Conservation (phyloP, 2,888 invertebrate genomes). For the Bimastos eiseni region DNA sequence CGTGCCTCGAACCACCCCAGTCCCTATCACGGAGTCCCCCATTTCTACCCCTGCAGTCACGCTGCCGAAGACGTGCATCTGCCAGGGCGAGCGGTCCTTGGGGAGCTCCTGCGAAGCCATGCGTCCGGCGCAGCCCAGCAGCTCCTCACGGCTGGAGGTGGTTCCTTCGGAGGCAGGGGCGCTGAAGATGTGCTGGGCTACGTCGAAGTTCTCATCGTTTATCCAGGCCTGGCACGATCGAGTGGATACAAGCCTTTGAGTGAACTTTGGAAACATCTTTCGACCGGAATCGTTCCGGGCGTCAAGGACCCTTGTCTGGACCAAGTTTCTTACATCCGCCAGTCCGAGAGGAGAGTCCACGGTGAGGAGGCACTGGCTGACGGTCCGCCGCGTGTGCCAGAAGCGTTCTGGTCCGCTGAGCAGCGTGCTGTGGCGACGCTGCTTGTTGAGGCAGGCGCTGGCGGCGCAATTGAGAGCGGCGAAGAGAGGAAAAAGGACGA, state of each 20-base stretch:
- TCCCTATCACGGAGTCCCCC: slow-evolving; percentile 41
- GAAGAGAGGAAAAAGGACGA: slow-evolving; percentile 61
- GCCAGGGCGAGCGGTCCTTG: slow-evolving; percentile 65
- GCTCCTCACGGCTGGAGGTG: neutral
- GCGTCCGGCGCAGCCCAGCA: neutral
- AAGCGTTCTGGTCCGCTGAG: slow-evolving; percentile 63
- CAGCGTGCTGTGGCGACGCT: slow-evolving; percentile 46
- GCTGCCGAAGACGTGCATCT: slow-evolving; percentile 64
- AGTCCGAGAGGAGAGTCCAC: slow-evolving; percentile 65
- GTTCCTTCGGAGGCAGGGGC: neutral
- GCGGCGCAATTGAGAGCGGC: slow-evolving; percentile 49
- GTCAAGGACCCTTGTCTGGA: slow-evolving; percentile 63
- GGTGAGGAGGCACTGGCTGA: slow-evolving; percentile 65
- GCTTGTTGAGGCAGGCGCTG: slow-evolving; percentile 46
- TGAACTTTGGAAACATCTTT: slow-evolving; percentile 64
- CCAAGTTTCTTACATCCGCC: slow-evolving; percentile 62
- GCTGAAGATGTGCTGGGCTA: slow-evolving; percentile 65
- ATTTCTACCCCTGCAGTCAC: slow-evolving; percentile 58
- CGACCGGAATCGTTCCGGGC: slow-evolving; percentile 59
- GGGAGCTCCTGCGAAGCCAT: neutral
- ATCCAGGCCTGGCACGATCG: slow-evolving; percentile 65
- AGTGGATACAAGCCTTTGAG: slow-evolving; percentile 61
- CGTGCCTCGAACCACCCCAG: slow-evolving; percentile 51
- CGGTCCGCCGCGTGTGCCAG: slow-evolving; percentile 61
- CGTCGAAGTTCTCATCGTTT: slow-evolving; percentile 63